Evolutionary conservation across 1,140 invertebrate genomes (phyloP), one percentile per base, ranked within the genome.

Genomic region (Maconellicoccus hirsutus): DNA sequence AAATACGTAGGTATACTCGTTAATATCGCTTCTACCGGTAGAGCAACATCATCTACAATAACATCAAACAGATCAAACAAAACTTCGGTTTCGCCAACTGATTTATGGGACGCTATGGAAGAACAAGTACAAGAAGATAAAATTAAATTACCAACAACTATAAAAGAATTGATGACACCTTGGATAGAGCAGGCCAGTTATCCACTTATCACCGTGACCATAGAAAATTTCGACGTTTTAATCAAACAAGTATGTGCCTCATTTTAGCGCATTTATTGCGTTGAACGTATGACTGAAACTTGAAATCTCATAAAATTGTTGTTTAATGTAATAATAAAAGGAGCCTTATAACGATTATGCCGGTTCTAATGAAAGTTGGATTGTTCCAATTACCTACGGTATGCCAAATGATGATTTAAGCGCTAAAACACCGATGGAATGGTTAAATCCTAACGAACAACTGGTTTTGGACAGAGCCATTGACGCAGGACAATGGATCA

Each of bases 141-240:
- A 23, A 23, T 66, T 4, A 26, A 66, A 66, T 25, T 66, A 23
- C 61, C 61, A 66, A 26, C 10, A 22, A 66, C 10, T 2, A 16
- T 66, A 8, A 10, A 23, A 8, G 70, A 70, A 4, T 73, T 75
- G 8, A 75, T 77, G 75, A 59, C 63, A 1, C 82, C 84, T 0
- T 86, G 85, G 85, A 84, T 82, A 0, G 74, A 81, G 8, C 80
- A 84, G 75, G 80, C 80, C 73, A 83, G 84, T 16, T 86, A 82
- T 75, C 85, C 85, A 0, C 77, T 85, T 2, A 76, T 86, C 8
- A 81, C 75, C 4, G 77, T 84, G 1, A 8, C 6, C 2, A 38
- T 27, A 4, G 12, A 16, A 3, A 69, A 10, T 14, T 1, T 21
- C 16, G 22, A 70, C 3, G 42, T 52, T 19, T 3, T 52, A 3